phyloP scores from a whole-genome alignment of 2,113 vertebrate genomes.

The Pitta sordida region DNA sequence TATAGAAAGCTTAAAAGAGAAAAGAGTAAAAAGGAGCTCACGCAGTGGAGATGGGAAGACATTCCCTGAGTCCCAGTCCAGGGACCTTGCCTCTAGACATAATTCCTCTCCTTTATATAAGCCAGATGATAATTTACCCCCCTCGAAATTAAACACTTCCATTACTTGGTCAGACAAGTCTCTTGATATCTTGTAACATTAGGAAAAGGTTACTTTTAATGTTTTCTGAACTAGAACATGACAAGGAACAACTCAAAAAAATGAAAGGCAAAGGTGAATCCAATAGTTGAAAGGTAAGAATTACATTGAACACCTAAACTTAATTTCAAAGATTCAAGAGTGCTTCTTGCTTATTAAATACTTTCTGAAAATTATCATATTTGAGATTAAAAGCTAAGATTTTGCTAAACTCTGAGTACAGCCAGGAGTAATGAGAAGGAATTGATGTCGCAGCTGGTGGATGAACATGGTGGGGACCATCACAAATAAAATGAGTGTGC shows the following conservation, averaged over 20 bases:
- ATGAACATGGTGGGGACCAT: background rate
- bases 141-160: slow-evolving; percentile 4
- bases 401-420: background rate
- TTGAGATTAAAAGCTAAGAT: background rate
- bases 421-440: background rate
- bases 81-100: background rate
- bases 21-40: background rate
- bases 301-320: background rate
- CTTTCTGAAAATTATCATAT: background rate
- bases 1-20: background rate
- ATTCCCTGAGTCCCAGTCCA: background rate
- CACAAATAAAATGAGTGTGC: background rate
- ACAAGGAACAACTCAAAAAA: background rate
- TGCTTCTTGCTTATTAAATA: background rate
- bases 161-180: slow-evolving; percentile 12
- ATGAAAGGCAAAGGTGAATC: slow-evolving; percentile 15
- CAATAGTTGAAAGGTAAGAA: background rate
- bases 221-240: slow-evolving; percentile 20
- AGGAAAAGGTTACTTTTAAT: slow-evolving; percentile 44
- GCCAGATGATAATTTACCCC: background rate
- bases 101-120: slow-evolving; percentile 1
- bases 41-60: background rate
- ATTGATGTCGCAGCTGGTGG: background rate
- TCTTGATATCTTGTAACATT: slow-evolving; percentile 25
- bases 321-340: background rate